Evolutionary conservation across 2,888 invertebrate species (phyloP).

Genomic region (Sthenelais limicola): DNA sequence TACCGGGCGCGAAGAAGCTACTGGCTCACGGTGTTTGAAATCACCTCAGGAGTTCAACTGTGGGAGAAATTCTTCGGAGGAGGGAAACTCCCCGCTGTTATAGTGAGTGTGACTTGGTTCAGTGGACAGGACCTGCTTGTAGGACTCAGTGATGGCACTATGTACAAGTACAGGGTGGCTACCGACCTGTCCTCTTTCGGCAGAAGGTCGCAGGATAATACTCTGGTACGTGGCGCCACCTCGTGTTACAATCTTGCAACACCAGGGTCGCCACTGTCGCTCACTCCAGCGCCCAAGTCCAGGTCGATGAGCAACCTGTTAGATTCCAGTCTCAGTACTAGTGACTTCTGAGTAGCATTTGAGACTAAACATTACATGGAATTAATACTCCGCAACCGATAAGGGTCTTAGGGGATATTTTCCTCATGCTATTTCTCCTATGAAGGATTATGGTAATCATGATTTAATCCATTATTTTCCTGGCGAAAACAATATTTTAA

Average conservation of each 20-base stretch:
- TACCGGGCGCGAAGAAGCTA: constrained; percentile 15
- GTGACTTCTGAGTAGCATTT: too few relatives aligned
- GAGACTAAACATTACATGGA: too few relatives aligned
- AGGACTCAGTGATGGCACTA: constrained; percentile 6
- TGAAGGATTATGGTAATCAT: too few relatives aligned
- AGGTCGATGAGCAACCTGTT: constrained; percentile 25
- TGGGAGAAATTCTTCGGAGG: constrained; percentile 36
- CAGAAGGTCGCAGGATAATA: constrained; percentile 1
- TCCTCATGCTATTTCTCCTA: too few relatives aligned
- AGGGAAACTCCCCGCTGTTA: constrained; percentile 20
- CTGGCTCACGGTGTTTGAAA: constrained; percentile 28
- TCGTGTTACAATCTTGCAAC: constrained; percentile 34
- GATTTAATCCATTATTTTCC: too few relatives aligned
- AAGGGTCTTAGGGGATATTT: too few relatives aligned
- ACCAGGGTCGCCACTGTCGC: constrained; percentile 10
- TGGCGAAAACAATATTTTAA: too few relatives aligned
- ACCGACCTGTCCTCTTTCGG: constrained; percentile 16
- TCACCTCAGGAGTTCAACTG: constrained; percentile 18
- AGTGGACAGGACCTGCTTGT: constrained; percentile 22
- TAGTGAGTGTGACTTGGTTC: constrained; percentile 21
- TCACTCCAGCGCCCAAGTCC: constrained; percentile 14
- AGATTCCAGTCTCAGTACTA: constrained; percentile 2
- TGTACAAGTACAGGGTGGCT: constrained; percentile 20
- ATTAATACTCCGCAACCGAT: too few relatives aligned
- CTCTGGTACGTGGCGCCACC: constrained; percentile 32